A percentile compares a stretch with the other conserved stretches of the same genome.
These are phyloP conservation scores for Drosophila truncata DNA, from an alignment of 1,140 invertebrate genomes.

Conservation along the genomic window DNA sequence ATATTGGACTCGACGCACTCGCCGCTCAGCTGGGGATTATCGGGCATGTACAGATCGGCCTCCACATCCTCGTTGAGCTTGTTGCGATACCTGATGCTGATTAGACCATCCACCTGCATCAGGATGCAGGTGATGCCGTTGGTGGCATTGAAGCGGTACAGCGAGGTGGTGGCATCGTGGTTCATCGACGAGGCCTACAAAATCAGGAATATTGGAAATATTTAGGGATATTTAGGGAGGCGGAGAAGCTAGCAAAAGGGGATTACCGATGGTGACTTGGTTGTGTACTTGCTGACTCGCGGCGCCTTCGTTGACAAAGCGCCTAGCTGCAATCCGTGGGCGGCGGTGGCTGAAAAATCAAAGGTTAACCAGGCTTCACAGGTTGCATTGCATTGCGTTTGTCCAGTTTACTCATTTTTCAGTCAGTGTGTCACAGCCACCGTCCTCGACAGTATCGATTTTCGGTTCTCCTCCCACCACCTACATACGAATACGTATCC, in stretches of 20 bases:
- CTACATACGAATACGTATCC: neutral
- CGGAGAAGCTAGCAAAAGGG: neutral
- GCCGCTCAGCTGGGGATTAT: slow-evolving; percentile 88
- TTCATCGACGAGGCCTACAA: slow-evolving; percentile 74
- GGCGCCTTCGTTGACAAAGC: slow-evolving; percentile 87
- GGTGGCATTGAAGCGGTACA: slow-evolving; percentile 88
- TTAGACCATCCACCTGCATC: slow-evolving; percentile 88
- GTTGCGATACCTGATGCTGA: slow-evolving; percentile 89
- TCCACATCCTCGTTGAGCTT: slow-evolving; percentile 89
- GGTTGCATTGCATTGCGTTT: slow-evolving; percentile 26
- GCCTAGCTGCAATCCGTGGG: slow-evolving; percentile 85
- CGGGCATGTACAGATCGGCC: slow-evolving; percentile 89
- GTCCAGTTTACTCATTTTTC: slow-evolving; percentile 29
- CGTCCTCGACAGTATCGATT: slow-evolving; percentile 71
- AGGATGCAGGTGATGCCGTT: slow-evolving; percentile 89
- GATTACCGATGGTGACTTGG: slow-evolving; percentile 86
- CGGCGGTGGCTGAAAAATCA: slow-evolving; percentile 36
- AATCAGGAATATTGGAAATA: neutral
- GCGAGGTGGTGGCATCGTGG: slow-evolving; percentile 85
- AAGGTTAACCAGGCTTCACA: slow-evolving; percentile 22
- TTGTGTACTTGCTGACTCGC: slow-evolving; percentile 87
- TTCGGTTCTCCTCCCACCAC: slow-evolving; percentile 30
- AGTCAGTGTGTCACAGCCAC: slow-evolving; percentile 66
- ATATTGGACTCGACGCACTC: slow-evolving; percentile 90
- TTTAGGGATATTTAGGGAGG: neutral